Percentiles rank a stretch among this genome's conserved stretches.
Conservation (phyloP, 2,888 invertebrate species). For the Scaptomyza parva region DNA sequence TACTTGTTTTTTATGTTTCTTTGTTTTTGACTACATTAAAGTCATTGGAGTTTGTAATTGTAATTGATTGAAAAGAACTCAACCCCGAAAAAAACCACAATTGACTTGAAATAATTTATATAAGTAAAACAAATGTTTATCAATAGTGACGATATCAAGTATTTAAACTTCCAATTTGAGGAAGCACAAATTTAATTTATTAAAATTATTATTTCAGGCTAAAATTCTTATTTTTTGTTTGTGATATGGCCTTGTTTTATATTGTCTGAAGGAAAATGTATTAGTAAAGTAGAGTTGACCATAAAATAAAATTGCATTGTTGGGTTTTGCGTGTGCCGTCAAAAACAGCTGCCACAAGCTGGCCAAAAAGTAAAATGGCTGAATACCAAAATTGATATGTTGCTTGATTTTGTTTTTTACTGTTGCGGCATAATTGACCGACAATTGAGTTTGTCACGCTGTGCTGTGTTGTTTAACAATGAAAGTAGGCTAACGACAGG, state of each 20-base stretch:
- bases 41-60: too few species aligned
- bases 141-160: too few species aligned
- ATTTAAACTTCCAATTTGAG: too few species aligned
- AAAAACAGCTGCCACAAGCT: slow-evolving; percentile 45
- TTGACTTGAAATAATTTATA: too few species aligned
- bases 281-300: slow-evolving; percentile 6
- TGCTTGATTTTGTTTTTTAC: slow-evolving; percentile 3
- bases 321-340: slow-evolving; percentile 15
- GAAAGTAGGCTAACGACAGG: slow-evolving; percentile 33
- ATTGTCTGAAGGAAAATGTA: not conserved
- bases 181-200: not conserved
- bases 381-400: too few species aligned
- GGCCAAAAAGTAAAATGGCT: slow-evolving; percentile 1
- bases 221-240: not conserved
- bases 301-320: slow-evolving; percentile 13
- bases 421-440: slow-evolving; percentile 28
- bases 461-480: slow-evolving; percentile 18
- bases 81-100: too few species aligned
- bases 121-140: too few species aligned
- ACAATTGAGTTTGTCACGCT: slow-evolving; percentile 29
- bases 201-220: not conserved
- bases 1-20: too few species aligned
- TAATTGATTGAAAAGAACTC: too few species aligned
- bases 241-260: not conserved
- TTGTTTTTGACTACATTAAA: too few species aligned